These are phyloP conservation scores for Suncus etruscus DNA, from an alignment of 2,113 vertebrate genomes.

Conservation along the genomic window DNA sequence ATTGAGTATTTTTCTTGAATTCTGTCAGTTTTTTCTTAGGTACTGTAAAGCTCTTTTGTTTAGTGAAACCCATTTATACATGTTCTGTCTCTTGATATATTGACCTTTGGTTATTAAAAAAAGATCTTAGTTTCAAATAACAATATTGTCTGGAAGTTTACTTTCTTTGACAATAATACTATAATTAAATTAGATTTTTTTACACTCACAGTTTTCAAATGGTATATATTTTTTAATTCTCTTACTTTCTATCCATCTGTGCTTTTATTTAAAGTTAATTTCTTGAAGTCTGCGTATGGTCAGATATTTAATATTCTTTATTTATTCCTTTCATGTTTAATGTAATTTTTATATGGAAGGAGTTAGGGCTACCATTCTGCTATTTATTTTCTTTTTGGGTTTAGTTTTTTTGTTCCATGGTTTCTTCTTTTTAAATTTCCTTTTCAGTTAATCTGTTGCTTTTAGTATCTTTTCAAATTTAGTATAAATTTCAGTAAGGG, in stretches of 20 bases:
- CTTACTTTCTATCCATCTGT: not conserved
- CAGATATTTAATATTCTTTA: not conserved
- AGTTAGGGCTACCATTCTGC: not conserved
- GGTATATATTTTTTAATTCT: not conserved
- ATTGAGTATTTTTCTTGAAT: not conserved
- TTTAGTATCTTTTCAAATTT: constrained; percentile 20
- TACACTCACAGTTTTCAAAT: not conserved
- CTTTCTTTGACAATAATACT: not conserved
- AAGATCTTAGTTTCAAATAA: not conserved
- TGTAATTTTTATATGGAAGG: not conserved
- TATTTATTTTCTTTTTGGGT: not conserved
- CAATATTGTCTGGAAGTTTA: not conserved
- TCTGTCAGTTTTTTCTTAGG: not conserved
- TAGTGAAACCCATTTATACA: not conserved
- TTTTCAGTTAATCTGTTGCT: not conserved
- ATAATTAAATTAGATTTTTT: not conserved
- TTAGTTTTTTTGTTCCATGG: not conserved
- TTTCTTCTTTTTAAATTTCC: not conserved
- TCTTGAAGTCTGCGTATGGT: not conserved
- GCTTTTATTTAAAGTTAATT: not conserved
- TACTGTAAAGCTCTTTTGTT: not conserved
- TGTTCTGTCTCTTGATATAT: not conserved
- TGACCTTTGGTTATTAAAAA: not conserved
- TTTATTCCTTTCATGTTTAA: constrained; percentile 2
- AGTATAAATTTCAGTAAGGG: not conserved